Evolutionary conservation across 2,888 invertebrate species (phyloP).

Genomic region (Eilema sororculum): DNA sequence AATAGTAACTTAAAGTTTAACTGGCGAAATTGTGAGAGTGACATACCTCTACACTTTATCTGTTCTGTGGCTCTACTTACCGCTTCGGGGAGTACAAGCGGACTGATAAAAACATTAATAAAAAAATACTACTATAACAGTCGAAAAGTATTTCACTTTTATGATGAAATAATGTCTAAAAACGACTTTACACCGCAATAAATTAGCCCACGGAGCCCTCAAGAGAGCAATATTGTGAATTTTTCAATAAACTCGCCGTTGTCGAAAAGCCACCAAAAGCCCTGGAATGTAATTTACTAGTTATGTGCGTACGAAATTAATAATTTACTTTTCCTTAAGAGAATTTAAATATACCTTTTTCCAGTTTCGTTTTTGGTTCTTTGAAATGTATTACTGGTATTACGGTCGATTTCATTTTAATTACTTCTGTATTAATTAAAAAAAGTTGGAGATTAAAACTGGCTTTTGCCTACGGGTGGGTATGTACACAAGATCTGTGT

Average conservation of each 20-base stretch:
- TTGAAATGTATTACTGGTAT: not conserved
- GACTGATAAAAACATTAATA: not conserved
- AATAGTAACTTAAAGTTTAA: not conserved
- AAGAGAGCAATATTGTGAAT: slow-evolving; percentile 15
- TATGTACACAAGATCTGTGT: not conserved
- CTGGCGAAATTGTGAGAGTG: not conserved
- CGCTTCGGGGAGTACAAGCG: not conserved
- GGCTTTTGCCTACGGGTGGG: not conserved
- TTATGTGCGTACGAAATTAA: slow-evolving; percentile 12
- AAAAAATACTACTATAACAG: not conserved
- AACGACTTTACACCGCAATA: slow-evolving; percentile 7
- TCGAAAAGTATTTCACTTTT: slow-evolving; percentile 3
- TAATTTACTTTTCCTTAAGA: slow-evolving; percentile 12
- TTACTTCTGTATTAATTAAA: not conserved
- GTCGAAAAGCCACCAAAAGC: slow-evolving; percentile 1
- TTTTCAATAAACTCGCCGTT: slow-evolving; percentile 14
- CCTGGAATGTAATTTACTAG: slow-evolving; percentile 9
- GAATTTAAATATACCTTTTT: slow-evolving; percentile 2
- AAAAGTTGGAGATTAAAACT: not conserved
- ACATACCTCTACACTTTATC: too few relatives aligned
- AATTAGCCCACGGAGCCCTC: slow-evolving; percentile 7
- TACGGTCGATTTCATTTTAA: not conserved
- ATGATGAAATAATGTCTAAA: slow-evolving; percentile 7
- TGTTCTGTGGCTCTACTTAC: not conserved
- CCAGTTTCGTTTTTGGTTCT: not conserved